Evolutionary conservation across 2,888 invertebrate species (phyloP).

Genomic region (Arrhopalites spinosus): DNA sequence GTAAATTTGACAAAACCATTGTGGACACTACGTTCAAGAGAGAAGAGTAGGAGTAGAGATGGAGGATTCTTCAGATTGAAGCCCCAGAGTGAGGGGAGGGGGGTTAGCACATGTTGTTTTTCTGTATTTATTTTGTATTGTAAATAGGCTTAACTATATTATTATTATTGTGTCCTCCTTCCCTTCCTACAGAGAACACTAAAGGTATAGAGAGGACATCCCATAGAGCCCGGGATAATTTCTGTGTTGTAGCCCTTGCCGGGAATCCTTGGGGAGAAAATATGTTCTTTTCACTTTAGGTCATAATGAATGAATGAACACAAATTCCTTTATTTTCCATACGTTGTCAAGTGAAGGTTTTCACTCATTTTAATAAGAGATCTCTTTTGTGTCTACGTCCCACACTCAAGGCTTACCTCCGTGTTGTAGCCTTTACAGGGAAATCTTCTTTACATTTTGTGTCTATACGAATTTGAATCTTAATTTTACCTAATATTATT

Average conservation of each 20-base stretch:
- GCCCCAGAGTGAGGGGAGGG: not conserved
- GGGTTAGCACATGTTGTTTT: slow-evolving; percentile 2
- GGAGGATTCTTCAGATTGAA: not conserved
- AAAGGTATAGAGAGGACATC: not conserved
- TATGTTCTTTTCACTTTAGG: not conserved
- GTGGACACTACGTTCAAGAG: not conserved
- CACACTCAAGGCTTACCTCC: not conserved
- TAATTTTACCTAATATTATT: too few relatives aligned
- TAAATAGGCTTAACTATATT: not conserved
- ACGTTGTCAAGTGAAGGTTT: not conserved
- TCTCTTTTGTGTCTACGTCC: not conserved
- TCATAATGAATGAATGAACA: not conserved
- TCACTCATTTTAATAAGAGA: slow-evolving; percentile 6
- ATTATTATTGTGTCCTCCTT: not conserved
- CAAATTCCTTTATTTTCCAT: not conserved
- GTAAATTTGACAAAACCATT: not conserved
- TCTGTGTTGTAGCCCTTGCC: not conserved
- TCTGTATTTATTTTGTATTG: slow-evolving; percentile 7
- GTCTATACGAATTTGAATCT: too few relatives aligned
- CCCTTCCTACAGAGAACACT: too few relatives aligned
- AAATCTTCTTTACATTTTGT: not conserved
- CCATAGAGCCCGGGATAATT: not conserved
- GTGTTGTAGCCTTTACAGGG: too few relatives aligned
- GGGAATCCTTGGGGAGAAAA: not conserved
- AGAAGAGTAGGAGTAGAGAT: not conserved